Conservation (phyloP, 2,888 invertebrate species). For the Spilosoma lubricipeda region DNA sequence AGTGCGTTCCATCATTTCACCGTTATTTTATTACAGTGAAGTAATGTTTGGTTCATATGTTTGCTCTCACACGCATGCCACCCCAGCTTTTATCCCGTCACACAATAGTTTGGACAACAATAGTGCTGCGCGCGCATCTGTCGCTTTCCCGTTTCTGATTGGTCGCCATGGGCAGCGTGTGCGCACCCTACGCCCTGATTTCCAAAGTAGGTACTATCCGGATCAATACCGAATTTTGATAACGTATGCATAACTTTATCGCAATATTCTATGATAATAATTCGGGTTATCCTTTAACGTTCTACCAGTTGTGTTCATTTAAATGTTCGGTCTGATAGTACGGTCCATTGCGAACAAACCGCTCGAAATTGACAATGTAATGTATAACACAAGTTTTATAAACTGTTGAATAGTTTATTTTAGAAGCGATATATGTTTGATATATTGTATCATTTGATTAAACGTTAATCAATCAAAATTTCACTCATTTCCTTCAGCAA, state of each 20-base stretch:
- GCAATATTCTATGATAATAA: constrained; percentile 37
- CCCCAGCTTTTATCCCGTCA: constrained; percentile 66
- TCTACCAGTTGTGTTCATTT: background rate
- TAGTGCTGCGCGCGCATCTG: constrained; percentile 79
- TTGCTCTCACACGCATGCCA: constrained; percentile 73
- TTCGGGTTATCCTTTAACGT: background rate
- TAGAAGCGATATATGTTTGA: background rate
- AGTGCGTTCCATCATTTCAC: constrained; percentile 52
- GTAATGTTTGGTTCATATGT: constrained; percentile 71
- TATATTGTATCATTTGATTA: too few species aligned
- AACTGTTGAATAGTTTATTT: background rate
- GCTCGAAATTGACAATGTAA: background rate
- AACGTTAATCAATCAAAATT: too few species aligned
- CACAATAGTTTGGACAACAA: constrained; percentile 76
- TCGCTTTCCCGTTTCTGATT: constrained; percentile 67
- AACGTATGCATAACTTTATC: constrained; percentile 61
- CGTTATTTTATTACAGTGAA: constrained; percentile 60
- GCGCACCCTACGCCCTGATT: constrained; percentile 80
- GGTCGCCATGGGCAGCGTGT: constrained; percentile 48
- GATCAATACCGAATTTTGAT: constrained; percentile 78
- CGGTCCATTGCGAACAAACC: background rate
- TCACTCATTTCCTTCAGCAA: too few species aligned
- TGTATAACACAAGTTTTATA: too few species aligned
- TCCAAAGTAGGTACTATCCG: constrained; percentile 72
- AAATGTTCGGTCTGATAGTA: background rate